phyloP scores from a whole-genome alignment of 2,113 vertebrate species.

The Trematomus loennbergii region DNA sequence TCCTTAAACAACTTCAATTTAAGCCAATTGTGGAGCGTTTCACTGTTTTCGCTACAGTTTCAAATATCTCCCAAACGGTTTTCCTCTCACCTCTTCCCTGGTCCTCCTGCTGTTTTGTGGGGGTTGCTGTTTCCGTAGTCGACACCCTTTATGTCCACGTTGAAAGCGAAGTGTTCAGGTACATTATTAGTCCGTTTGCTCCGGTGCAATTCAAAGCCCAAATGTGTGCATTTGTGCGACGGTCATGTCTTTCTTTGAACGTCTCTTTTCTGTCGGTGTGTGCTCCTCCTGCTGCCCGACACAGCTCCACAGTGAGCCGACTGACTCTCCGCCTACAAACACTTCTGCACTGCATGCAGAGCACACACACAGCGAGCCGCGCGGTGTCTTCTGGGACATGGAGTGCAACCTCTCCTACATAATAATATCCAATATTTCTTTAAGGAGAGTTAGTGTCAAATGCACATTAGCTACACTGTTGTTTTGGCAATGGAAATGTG shows the following conservation, averaged over 20 bases:
- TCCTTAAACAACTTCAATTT: conserved; percentile 69
- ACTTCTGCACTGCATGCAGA: conserved; percentile 65
- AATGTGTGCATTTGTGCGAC: conserved; percentile 41
- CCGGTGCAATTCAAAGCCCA: conserved; percentile 24
- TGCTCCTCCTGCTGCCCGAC: conserved; percentile 80
- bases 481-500: too few species aligned
- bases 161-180: not conserved
- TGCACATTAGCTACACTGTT: too few species aligned
- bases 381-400: conserved; percentile 73
- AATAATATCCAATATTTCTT: not conserved
- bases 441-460: not conserved
- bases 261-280: conserved; percentile 57
- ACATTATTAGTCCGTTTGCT: conserved; percentile 21
- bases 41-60: conserved; percentile 53
- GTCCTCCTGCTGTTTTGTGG: conserved; percentile 36
- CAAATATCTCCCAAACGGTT: conserved; percentile 43
- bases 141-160: conserved; percentile 35
- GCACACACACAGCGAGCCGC: conserved; percentile 42
- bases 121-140: conserved; percentile 46
- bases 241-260: conserved; percentile 63
- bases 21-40: conserved; percentile 53
- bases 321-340: conserved; percentile 79
- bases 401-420: conserved; percentile 39
- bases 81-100: conserved; percentile 72
- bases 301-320: conserved; percentile 65